phyloP scores from a whole-genome alignment of 2,888 invertebrate genomes.

The Fissipunctia ypsillon region DNA sequence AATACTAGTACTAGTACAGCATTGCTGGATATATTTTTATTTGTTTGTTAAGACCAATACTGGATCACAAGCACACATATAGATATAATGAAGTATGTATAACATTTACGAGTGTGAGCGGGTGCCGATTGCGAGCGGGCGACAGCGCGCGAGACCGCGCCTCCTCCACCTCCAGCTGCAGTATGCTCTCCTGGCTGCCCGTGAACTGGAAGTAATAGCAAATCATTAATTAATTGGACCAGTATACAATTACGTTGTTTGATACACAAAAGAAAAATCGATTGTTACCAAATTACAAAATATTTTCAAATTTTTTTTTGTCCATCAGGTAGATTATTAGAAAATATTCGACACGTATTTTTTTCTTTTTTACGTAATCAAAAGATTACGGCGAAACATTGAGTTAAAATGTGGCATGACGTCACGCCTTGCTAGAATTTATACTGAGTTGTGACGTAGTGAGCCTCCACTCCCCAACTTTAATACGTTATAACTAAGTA shows the following conservation, averaged over 20 bases:
- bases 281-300: too few species aligned
- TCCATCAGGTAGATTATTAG: too few species aligned
- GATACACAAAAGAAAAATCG: too few species aligned
- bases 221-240: background rate
- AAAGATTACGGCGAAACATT: too few species aligned
- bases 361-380: too few species aligned
- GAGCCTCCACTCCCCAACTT: too few species aligned
- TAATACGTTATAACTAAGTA: too few species aligned
- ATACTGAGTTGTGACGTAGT: too few species aligned
- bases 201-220: slow-evolving; percentile 91
- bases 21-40: background rate
- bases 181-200: slow-evolving; percentile 95
- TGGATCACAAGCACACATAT: background rate
- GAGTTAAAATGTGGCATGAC: too few species aligned
- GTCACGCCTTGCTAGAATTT: too few species aligned
- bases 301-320: too few species aligned
- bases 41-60: background rate
- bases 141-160: slow-evolving; percentile 83
- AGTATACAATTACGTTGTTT: background rate
- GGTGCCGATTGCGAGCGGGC: slow-evolving; percentile 81
- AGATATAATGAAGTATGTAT: slow-evolving; percentile 17
- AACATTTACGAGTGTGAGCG: slow-evolving; percentile 83
- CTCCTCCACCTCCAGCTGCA: slow-evolving; percentile 93
- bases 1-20: background rate
- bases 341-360: too few species aligned